Conservation (phyloP, 2,888 invertebrate genomes). For the Dione juno region DNA sequence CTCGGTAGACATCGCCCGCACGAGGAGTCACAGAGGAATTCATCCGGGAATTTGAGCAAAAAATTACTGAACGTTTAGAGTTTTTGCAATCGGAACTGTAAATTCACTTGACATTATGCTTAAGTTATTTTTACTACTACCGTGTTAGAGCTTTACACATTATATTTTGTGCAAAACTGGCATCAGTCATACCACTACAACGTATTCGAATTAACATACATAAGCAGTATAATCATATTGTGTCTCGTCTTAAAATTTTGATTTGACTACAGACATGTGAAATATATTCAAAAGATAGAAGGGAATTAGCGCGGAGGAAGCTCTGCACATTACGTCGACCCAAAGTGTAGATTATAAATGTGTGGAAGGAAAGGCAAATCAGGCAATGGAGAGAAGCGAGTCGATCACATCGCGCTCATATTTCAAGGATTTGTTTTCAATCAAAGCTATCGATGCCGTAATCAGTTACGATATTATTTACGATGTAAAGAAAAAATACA, state of each 20-base stretch:
- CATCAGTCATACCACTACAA: background rate
- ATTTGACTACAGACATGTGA: background rate
- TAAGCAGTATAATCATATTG: background rate
- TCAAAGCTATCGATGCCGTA: background rate
- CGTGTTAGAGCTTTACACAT: background rate
- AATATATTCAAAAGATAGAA: slow-evolving; percentile 15
- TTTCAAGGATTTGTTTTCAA: background rate
- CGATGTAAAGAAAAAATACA: too few relatives aligned
- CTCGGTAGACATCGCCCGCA: background rate
- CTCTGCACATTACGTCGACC: slow-evolving; percentile 7
- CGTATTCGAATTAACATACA: background rate
- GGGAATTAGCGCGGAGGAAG: slow-evolving; percentile 2
- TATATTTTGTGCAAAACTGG: background rate
- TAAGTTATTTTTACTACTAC: slow-evolving; percentile 7
- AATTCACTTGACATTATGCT: slow-evolving; percentile 4
- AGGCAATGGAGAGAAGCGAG: background rate
- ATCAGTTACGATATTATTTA: background rate
- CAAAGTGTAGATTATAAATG: slow-evolving; percentile 19
- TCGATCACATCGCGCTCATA: slow-evolving; percentile 1
- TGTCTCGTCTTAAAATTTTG: background rate
- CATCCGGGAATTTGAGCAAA: background rate
- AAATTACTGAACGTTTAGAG: slow-evolving; percentile 1
- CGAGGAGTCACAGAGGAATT: background rate
- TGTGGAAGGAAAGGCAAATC: slow-evolving; percentile 2
- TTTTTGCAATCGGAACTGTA: background rate